Evolutionary conservation across 2,888 invertebrate species (phyloP), one percentile per base, ranked within the genome.

Genomic region (Strigamia transsilvanica): DNA sequence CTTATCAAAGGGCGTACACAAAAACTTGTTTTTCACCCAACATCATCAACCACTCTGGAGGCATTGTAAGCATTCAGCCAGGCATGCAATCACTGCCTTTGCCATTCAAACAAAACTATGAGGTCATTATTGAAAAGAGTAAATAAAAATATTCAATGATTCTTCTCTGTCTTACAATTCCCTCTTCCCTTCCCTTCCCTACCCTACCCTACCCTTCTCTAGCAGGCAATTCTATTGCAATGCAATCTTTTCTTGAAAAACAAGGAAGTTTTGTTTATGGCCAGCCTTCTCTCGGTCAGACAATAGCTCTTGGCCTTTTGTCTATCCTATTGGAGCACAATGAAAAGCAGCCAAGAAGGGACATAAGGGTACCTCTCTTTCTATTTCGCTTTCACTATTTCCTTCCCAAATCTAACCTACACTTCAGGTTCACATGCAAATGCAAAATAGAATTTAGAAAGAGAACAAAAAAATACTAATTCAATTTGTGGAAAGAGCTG

Each of bases 81-180:
- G 66, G 66, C 66, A 66, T 66, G 66, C 66, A 66, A 66, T 66
- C 66, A 66, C 66, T 66, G 66, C 66, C 66, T 66, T 66, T 66
- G 66, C 66, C 66, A 66, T 66, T 66, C 66, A 66, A 23, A 66
- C 27, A 66, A 66, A 66, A 66, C 66, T 66, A 66, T 66, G 66
- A 66, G 23, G 66, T 66, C 66, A 66, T 66, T 66, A 66, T 66
- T 66, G 66, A 66, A 66, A 66, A 66, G 66, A 66, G 66, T 66
- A 66, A 66, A 66, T 66, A 66, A 66, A 66, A 66, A 66, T 66
- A 66, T 66, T 66, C 66, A 66, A 66, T 66, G 66, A 66, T 66
- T 66, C 66, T 66, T 66, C 66, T 66, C 32, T 15, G 66, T 66
- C 66, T 66, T 66, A 66, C 66, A 66, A 66, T 27, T 66, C 27